Evolutionary conservation across 2,888 invertebrate species (phyloP), one percentile per base, ranked within the genome.

Genomic region (Neoascia interrupta): DNA sequence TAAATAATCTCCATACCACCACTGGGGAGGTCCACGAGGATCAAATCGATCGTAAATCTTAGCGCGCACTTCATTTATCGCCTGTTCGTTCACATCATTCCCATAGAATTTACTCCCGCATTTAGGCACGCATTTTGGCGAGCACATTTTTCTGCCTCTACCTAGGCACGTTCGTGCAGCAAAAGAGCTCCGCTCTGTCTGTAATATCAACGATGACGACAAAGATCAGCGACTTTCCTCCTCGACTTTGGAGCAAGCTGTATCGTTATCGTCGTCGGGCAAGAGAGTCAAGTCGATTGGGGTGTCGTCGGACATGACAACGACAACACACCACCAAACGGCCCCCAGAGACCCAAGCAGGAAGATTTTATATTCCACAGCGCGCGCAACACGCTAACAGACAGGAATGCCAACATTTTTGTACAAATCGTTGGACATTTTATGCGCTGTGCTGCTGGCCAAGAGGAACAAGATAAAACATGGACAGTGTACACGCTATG

Each of bases 241-340:
- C 10, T 10, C 19, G 13, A 18, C 51, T 41, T 23, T 26, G 39
- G 26, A 39, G 23, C 23, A 41, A 39, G 16, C n/a, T n/a, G n/a
- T n/a, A 34, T 36, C 21, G 45, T 45, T 37, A 8, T n/a, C 21
- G 43, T 3, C 15, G 41, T 49, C 60, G 41, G 68, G 43, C 13
- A 8, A 1, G 11, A 15, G 70, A 69, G 51, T 63, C 75, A 63
- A 74, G 66, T 80, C 80, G 74, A 80, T 74, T 80, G 80, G n/a
- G n/a, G 80, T 80, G 80, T 80, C 80, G 68, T 74, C 63, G 61
- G 66, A 80, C 80, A 80, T 80, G 80, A 80, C 80, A 80, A 74
- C 80, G 79, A 80, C 73, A 73, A 79, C 79, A 61, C 60, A 53
- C 54, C 60, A 61, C 26, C 19, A 61, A 63, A 53, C 23, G n/a